Evolutionary conservation across 2,113 vertebrate genomes (phyloP), one percentile per base, ranked within the genome.

Genomic region (Notechis scutatus): DNA sequence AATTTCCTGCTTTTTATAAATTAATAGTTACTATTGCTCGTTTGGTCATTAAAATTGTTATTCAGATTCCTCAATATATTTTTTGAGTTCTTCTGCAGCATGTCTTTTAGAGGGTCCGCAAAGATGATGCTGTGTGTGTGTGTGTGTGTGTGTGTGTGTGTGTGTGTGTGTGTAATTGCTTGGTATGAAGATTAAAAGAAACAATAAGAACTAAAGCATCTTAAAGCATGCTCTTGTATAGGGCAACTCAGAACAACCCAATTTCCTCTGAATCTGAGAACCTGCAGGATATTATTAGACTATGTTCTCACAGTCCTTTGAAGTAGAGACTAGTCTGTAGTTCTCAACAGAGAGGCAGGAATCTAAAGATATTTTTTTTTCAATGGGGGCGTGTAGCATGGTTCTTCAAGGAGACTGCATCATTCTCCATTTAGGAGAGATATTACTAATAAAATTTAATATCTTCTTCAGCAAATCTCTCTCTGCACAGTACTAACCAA

Each of bases 101-200:
- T n/a, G 18, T 52, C 18, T 92, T 94, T 88, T 92, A 94, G 92
- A 93, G 21, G 64, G 12, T 69, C 64, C 34, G 64, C 12, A 69
- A 15, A 69, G 64, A 69, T 69, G 11, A 69, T 69, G 29, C 29
- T 42, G 2, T 42, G 42, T 42, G 42, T 42, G 42, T 42, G 42
- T 42, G 42, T 42, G 42, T 42, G 42, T 42, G 42, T 42, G 42
- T 39, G 39, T 39, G 39, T 39, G 39, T 4, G 0, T n/a, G 1
- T 64, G 26, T 14, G 61, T 69, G 11, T 64, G 11, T 59, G 3
- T n/a, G 61, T 29, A 64, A 64, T 12, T 64, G 61, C 24, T 64
- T 64, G 61, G 1, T n/a, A 69, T n/a, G 29, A 69, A 69, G 61
- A n/a, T 69, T 69, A 69, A 69, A 69, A 69, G 61, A 29, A 69